Percentiles rank a stretch among this genome's conserved stretches.
Conservation (phyloP, 1,140 invertebrate genomes). For the Hydropsyche tenuis region DNA sequence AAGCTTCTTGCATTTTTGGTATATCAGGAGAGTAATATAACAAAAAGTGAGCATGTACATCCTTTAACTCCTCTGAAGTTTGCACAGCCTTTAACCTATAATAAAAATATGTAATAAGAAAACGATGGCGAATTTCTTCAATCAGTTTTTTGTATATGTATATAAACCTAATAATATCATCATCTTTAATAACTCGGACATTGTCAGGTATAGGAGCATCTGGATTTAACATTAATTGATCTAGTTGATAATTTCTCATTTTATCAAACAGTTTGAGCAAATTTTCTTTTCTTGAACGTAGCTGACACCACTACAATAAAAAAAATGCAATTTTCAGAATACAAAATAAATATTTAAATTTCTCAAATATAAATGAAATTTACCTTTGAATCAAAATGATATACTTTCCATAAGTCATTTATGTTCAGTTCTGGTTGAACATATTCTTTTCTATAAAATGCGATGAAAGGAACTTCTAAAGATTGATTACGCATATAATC, state of each 20-base stretch:
- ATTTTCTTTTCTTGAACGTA: constrained; percentile 86
- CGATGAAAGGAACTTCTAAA: constrained; percentile 97
- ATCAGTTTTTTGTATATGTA: neutral
- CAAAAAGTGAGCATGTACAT: constrained; percentile 92
- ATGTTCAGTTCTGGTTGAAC: constrained; percentile 93
- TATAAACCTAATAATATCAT: constrained; percentile 85
- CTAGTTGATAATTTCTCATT: constrained; percentile 91
- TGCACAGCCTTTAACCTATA: constrained; percentile 75
- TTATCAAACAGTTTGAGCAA: constrained; percentile 85
- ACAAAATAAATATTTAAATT: constrained; percentile 4
- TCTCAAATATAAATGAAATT: constrained; percentile 23
- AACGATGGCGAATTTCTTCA: too few relatives aligned
- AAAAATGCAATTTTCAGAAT: constrained; percentile 23
- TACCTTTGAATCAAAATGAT: constrained; percentile 92
- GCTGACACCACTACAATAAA: constrained; percentile 83
- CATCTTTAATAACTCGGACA: constrained; percentile 82
- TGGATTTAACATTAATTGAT: constrained; percentile 81
- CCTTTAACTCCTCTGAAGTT: constrained; percentile 89
- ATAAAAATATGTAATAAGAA: constrained; percentile 17
- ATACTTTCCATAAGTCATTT: constrained; percentile 97
- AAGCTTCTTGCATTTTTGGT: constrained; percentile 82
- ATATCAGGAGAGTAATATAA: constrained; percentile 90
- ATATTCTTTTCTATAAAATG: constrained; percentile 98
- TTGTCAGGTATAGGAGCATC: constrained; percentile 85
- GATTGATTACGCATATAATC: constrained; percentile 96